Base-by-base conservation (phyloP, 2,888 invertebrate species). In the Petrolisthes cinctipes region DNA sequence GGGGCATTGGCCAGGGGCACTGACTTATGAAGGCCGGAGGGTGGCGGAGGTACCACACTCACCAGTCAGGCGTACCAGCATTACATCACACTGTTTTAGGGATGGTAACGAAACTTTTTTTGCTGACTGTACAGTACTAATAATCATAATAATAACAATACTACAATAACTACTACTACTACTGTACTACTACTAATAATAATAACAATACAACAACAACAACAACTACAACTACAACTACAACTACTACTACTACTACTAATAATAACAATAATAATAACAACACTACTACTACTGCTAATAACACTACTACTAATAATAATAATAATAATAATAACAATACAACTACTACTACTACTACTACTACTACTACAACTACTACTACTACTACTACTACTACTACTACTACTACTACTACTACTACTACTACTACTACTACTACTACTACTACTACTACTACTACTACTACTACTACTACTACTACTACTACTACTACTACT, bases 301-400 rank as follows among this genome's bases (percentile, higher is more conserved):
- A 1, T 75, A 75, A 1, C 1, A 75, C 37, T 75, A 75, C 37
- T 4, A 75, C 37, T 4, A 75, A 37, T 37, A 37, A 37, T 37
- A 37, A 0, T 37, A 37, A 37, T 37, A 37, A 37, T 37, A 37
- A 37, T 37, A 37, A 37, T 37, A 37, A 37, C 2, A 37, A 37
- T 37, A 37, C 37, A 37, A 37, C 37, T 37, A 75, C 76, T 3
- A 75, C 76, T 75, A 37, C 37, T 75, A 75, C 37, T 75, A 75
- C 37, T 3, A 75, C 37, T 75, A 75, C 37, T 4, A 75, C 37
- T 4, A 75, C 37, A 1, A 75, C 37, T 4, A 75, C 37, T 4
- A 75, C 37, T 4, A 75, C 76, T 75, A 23, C 76, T 23, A 75
- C 76, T 4, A 23, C 37, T 75, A 75, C 76, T 75, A 75, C 76